phyloP scores from a whole-genome alignment of 2,888 invertebrate genomes.

The Phlogophora meticulosa region DNA sequence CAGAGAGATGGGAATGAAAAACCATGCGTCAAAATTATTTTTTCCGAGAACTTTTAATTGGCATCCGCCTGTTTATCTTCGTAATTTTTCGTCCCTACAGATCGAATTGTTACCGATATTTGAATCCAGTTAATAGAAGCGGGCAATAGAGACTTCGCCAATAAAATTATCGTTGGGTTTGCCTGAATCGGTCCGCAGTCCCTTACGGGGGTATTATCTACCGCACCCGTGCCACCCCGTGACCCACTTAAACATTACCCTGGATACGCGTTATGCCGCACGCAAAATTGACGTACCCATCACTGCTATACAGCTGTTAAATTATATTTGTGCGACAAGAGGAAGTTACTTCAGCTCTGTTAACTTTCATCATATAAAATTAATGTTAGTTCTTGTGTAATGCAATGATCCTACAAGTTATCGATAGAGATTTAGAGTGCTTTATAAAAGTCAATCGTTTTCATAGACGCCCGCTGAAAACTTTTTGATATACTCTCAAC shows the following conservation, averaged over 20 bases:
- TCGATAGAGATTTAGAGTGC: not conserved
- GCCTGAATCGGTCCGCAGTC: constrained; percentile 53
- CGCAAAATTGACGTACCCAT: constrained; percentile 73
- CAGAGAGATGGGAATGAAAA: not conserved
- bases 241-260: constrained; percentile 81
- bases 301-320: constrained; percentile 66
- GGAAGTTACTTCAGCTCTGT: constrained; percentile 28
- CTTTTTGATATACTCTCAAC: constrained; percentile 54
- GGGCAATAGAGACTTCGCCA: constrained; percentile 61
- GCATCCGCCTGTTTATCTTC: constrained; percentile 45
- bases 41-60: constrained; percentile 52
- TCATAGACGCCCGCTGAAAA: not conserved
- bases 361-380: constrained; percentile 32
- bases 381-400: not conserved
- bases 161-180: constrained; percentile 76
- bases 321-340: constrained; percentile 55
- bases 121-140: constrained; percentile 68
- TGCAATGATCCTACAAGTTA: constrained; percentile 1
- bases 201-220: constrained; percentile 55
- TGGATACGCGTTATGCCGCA: constrained; percentile 66
- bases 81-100: constrained; percentile 54
- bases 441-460: not conserved
- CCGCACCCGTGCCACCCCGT: constrained; percentile 74
- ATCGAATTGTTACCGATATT: constrained; percentile 63
- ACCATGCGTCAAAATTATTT: constrained; percentile 14